Percentiles rank a stretch among this genome's conserved stretches.
Conservation (phyloP, 2,113 vertebrate species). For the Channa argus region DNA sequence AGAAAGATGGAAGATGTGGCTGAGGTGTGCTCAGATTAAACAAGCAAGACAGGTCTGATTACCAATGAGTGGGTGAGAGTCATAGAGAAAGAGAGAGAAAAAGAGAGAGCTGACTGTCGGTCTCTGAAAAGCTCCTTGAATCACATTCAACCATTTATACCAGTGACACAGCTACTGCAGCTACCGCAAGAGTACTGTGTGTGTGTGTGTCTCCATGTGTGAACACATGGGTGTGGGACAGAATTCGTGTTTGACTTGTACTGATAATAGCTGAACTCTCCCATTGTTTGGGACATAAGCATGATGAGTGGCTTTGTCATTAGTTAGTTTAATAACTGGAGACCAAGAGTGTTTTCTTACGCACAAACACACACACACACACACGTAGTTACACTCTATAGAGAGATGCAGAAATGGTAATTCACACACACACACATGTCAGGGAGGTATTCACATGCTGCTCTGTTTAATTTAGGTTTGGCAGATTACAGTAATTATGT, state of each 20-base stretch:
- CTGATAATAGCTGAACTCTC: conserved; percentile 52
- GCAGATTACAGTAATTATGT: conserved; percentile 70
- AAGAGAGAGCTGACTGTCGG: conserved; percentile 31
- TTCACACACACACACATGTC: conserved; percentile 49
- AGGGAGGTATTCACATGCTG: conserved; percentile 46
- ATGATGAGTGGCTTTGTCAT: conserved; percentile 63
- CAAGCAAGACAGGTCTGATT: conserved; percentile 49
- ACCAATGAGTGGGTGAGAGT: conserved; percentile 33
- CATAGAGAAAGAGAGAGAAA: not conserved
- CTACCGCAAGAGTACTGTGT: not conserved
- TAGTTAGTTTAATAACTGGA: conserved; percentile 64
- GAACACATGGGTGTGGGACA: conserved; percentile 4
- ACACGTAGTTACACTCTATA: conserved; percentile 40
- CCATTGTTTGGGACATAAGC: conserved; percentile 45
- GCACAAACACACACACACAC: conserved; percentile 24
- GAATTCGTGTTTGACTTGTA: conserved; percentile 35
- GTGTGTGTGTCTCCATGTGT: conserved; percentile 30
- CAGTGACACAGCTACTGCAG: not conserved
- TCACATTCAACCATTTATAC: conserved; percentile 18
- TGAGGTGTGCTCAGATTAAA: conserved; percentile 54
- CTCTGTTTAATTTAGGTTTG: conserved; percentile 59
- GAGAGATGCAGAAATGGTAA: conserved; percentile 43
- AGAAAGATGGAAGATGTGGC: conserved; percentile 24
- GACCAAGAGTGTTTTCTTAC: conserved; percentile 33
- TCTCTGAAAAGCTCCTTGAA: conserved; percentile 55